Conservation (phyloP, 35 echinoderm and acorn worm genomes). For the Heliocidaris erythrogramma region DNA sequence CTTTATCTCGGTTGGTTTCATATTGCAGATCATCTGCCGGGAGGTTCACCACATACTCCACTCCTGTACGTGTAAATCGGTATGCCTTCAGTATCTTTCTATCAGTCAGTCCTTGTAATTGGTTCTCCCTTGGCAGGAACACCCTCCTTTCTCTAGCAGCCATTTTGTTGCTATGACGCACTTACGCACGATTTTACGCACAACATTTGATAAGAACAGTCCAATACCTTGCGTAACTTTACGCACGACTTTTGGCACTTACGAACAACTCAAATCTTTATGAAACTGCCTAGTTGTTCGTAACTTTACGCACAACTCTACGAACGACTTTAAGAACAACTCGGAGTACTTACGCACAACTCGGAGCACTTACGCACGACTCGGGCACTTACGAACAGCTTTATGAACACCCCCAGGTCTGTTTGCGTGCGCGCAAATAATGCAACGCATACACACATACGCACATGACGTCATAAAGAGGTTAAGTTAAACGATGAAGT, state of each 20-base stretch:
- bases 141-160: not conserved
- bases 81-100: not conserved
- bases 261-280: too few relatives aligned
- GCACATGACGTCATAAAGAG: too few relatives aligned
- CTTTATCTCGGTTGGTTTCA: not conserved
- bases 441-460: too few relatives aligned
- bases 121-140: too few relatives aligned
- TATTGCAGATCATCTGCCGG: not conserved
- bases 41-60: not conserved
- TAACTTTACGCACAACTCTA: slow-evolving; percentile 39
- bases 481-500: too few relatives aligned
- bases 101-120: not conserved
- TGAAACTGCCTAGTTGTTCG: slow-evolving; percentile 32
- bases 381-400: slow-evolving; percentile 19
- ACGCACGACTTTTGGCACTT: slow-evolving; percentile 1
- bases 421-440: too few relatives aligned
- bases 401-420: slow-evolving; percentile 22
- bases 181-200: slow-evolving; percentile 18
- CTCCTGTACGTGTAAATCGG: not conserved
- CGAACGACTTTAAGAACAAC: slow-evolving; percentile 33
- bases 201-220: slow-evolving; percentile 22
- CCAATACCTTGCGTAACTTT: slow-evolving; percentile 23
- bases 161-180: slow-evolving; percentile 36
- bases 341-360: slow-evolving; percentile 22
- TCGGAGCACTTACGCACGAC: not conserved